These are phyloP conservation scores for Zelostemma sp. DNA, from an alignment of 1,140 invertebrate species.

Conservation along the genomic window DNA sequence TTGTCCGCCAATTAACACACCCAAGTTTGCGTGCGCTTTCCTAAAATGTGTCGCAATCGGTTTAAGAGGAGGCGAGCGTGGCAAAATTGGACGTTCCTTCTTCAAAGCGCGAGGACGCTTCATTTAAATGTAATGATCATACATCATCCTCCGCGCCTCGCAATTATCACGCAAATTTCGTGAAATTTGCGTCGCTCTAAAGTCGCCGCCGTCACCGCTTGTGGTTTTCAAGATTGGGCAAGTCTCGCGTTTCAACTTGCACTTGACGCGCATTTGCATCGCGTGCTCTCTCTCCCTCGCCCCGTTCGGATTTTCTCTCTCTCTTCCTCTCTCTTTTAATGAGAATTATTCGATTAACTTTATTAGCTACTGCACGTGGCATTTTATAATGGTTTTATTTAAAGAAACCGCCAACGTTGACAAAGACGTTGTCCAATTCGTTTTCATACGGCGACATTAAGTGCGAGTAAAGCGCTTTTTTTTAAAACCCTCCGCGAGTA, in stretches of 20 bases:
- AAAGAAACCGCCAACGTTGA: background rate
- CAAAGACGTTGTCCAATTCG: no score
- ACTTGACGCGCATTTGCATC: constrained; percentile 41
- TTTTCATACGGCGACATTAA: no score
- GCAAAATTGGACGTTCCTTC: no score
- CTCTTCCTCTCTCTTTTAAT: constrained; percentile 48
- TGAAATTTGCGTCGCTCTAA: constrained; percentile 44
- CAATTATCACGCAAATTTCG: constrained; percentile 53
- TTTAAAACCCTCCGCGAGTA: no score
- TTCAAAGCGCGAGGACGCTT: constrained; percentile 18
- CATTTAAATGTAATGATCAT: constrained; percentile 53
- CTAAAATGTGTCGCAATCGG: constrained; percentile 33
- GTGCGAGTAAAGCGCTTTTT: no score
- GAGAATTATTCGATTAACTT: constrained; percentile 45
- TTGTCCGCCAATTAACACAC: constrained; percentile 44
- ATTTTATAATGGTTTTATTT: constrained; percentile 40
- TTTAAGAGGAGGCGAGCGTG: constrained; percentile 12
- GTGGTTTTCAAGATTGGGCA: constrained; percentile 45
- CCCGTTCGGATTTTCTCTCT: constrained; percentile 40
- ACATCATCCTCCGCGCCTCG: constrained; percentile 42
- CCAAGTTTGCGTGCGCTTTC: constrained; percentile 41
- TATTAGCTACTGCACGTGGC: constrained; percentile 31
- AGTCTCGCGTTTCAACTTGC: constrained; percentile 35
- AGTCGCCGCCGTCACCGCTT: constrained; percentile 23
- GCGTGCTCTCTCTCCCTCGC: constrained; percentile 34